Base-by-base conservation (phyloP, 2,888 invertebrate genomes). In the Folsomia manolachei region DNA sequence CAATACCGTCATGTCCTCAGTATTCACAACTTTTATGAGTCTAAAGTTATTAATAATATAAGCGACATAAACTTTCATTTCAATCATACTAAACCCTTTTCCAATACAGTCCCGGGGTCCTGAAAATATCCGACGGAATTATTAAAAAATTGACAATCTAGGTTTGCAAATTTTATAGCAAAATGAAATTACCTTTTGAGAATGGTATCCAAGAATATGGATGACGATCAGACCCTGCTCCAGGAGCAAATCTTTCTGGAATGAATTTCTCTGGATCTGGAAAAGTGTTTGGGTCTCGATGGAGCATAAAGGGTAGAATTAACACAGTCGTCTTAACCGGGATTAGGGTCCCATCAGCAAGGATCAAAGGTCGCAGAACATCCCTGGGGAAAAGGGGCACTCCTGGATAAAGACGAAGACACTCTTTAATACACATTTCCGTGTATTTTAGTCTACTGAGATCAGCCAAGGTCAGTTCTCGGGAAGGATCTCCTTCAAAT, bases 261-360 rank as follows among this genome's bases (percentile, higher is more conserved):
- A 84, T 82, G 78, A 83, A 85, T 24, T 66, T 79, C 24, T 84
- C 83, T 1, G 85, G 84, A 27, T 85, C 82, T 0, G 84, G 83
- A 75, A 82, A 85, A 65, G 81, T 79, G 19, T 79, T 72, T 1
- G 81, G 81, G 77, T 85, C 82, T 26, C 82, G 77, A 75, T 85
- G 85, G 24, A 82, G 69, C 2, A 71, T 53, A 67, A 77, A 78
- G 1, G 78, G 67, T 1, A 56, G 2, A 1, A 67, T 52, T 1
- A 67, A 19, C 1, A 67, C 18, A 1, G 60, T 26, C 25, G 56
- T 25, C 21, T 67, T 19, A 19, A 56, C 60, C 25, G 67, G 67
- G 1, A 67, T 25, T 2, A 63, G 60, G 27, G 79, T 71, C 11
- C 76, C 78, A 60, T 75, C 78, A 23, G 69, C n/a, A n/a, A 27